phyloP scores from a whole-genome alignment of 2,888 invertebrate genomes.

The Hirtodrosophila histrioides region DNA sequence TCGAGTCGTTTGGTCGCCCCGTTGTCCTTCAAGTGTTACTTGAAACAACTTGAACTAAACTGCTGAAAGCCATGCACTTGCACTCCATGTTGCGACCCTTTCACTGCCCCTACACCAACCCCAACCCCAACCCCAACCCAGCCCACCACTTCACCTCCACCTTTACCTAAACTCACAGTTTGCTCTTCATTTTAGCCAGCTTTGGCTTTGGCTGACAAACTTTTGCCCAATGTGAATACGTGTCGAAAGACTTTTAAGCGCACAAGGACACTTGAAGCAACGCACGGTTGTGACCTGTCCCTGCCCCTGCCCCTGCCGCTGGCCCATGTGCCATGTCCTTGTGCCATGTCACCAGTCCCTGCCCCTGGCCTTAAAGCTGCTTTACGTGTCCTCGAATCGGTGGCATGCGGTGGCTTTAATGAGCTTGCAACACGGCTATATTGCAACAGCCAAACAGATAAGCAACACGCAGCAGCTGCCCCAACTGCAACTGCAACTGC shows the following conservation, averaged over 20 bases:
- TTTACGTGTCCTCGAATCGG: conserved; percentile 57
- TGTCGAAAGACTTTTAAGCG: conserved; percentile 72
- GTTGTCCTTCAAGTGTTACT: conserved; percentile 70
- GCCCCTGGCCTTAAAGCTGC: conserved; percentile 47
- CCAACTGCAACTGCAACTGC: neutral
- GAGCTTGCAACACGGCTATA: conserved; percentile 56
- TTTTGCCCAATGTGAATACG: conserved; percentile 64
- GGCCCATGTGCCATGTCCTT: neutral
- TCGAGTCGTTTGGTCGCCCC: conserved; percentile 44
- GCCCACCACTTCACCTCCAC: neutral
- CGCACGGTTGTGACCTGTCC: conserved; percentile 27
- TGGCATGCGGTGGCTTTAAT: conserved; percentile 60
- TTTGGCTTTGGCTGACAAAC: conserved; percentile 67
- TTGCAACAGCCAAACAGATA: conserved; percentile 33
- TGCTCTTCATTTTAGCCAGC: conserved; percentile 62
- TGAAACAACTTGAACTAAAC: conserved; percentile 74
- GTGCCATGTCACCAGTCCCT: neutral
- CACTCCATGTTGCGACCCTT: conserved; percentile 36
- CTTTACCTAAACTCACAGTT: neutral
- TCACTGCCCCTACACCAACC: conserved; percentile 14
- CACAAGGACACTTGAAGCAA: conserved; percentile 69
- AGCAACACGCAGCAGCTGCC: conserved; percentile 40
- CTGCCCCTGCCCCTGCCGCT: conserved; percentile 9
- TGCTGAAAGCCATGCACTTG: conserved; percentile 72
- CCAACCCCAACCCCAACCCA: conserved; percentile 12